Percentiles rank a stretch among this genome's conserved stretches.
Conservation (phyloP, 2,888 invertebrate species). For the Nymphalis c-album region DNA sequence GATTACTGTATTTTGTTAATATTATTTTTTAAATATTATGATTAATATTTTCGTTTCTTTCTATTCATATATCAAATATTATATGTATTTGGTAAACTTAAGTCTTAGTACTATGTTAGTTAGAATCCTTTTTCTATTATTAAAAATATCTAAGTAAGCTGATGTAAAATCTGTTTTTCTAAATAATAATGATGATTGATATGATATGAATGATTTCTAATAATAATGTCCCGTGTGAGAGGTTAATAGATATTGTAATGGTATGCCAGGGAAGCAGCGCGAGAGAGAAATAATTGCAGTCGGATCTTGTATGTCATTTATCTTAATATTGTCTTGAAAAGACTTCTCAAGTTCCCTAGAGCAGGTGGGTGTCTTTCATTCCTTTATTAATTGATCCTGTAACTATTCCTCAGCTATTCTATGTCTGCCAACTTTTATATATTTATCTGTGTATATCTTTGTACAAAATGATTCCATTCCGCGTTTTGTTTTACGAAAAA, state of each 20-base stretch:
- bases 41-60: background rate
- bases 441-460: background rate
- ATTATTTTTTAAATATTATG: background rate
- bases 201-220: too few species aligned
- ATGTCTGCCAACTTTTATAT: constrained; percentile 1
- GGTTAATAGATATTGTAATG: constrained; percentile 53
- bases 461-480: too few species aligned
- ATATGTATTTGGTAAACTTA: too few species aligned
- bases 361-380: constrained; percentile 60
- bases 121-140: background rate
- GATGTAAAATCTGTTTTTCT: background rate
- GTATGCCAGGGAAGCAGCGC: constrained; percentile 18
- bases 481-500: background rate
- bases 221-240: constrained; percentile 35
- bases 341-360: constrained; percentile 55
- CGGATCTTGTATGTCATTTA: constrained; percentile 61
- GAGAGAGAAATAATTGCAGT: constrained; percentile 54
- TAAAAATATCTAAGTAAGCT: background rate
- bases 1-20: background rate
- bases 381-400: constrained; percentile 61
- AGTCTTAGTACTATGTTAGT: too few species aligned
- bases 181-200: too few species aligned
- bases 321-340: constrained; percentile 70
- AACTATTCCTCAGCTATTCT: constrained; percentile 41
- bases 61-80: too few species aligned